These are phyloP conservation scores for Nomada ferruginata DNA, from an alignment of 2,888 invertebrate species.

Conservation along the genomic window DNA sequence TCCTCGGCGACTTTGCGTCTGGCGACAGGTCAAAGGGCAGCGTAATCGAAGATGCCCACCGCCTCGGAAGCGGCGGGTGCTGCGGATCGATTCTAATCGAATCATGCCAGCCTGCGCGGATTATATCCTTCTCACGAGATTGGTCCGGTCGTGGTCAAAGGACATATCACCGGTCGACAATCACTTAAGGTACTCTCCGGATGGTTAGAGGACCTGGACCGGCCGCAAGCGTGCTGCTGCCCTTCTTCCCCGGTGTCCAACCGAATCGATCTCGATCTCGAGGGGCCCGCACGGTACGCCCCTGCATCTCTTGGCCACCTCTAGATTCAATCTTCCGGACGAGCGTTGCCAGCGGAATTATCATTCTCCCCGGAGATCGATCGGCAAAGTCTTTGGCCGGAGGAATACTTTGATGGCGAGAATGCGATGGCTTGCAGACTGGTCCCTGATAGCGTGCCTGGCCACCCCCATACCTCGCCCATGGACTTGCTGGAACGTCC, in stretches of 20 bases:
- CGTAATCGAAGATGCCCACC: constrained; percentile 52
- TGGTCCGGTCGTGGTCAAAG: constrained; percentile 61
- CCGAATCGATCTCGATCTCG: constrained; percentile 58
- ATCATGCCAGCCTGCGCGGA: constrained; percentile 70
- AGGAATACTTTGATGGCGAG: not conserved
- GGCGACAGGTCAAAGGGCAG: constrained; percentile 49
- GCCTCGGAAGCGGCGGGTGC: not conserved
- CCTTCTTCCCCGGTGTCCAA: constrained; percentile 49
- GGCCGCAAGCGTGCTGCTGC: constrained; percentile 46
- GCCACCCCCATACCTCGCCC: not conserved
- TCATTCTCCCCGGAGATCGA: constrained; percentile 36
- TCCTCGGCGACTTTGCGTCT: constrained; percentile 31
- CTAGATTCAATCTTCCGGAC: constrained; percentile 50
- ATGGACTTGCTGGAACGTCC: not conserved
- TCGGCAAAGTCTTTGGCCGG: not conserved
- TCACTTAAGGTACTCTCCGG: constrained; percentile 60
- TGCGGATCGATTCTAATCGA: constrained; percentile 73
- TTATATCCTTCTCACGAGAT: constrained; percentile 66
- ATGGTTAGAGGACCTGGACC: constrained; percentile 42
- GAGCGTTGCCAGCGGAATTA: constrained; percentile 46
- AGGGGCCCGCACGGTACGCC: not conserved
- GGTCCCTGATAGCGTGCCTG: too few species aligned
- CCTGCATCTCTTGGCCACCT: constrained; percentile 5
- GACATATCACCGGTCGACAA: constrained; percentile 62
- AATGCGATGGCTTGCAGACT: not conserved